A percentile compares a stretch with the other conserved stretches of the same genome.
Evolutionary conservation across 1,140 invertebrate genomes (phyloP).

Genomic region (Campoletis sonorensis): DNA sequence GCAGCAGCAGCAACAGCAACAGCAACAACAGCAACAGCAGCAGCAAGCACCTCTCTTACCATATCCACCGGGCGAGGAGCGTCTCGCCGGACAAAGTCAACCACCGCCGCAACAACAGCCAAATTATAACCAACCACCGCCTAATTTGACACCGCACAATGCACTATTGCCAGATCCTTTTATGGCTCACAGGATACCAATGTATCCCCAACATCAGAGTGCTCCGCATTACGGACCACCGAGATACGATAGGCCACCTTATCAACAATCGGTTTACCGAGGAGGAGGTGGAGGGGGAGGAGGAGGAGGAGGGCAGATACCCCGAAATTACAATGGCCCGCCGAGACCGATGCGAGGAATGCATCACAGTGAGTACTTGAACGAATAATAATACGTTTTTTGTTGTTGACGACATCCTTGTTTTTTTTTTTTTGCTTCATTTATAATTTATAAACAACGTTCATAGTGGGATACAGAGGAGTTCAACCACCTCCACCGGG

Average conservation of each 20-base stretch:
- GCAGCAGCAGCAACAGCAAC: too few relatives aligned
- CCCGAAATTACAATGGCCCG: slow-evolving; percentile 70
- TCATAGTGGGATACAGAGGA: slow-evolving; percentile 70
- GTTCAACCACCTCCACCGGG: slow-evolving; percentile 73
- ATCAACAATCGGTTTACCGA: slow-evolving; percentile 68
- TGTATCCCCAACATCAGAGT: slow-evolving; percentile 73
- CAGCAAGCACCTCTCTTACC: slow-evolving; percentile 69
- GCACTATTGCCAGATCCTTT: slow-evolving; percentile 72
- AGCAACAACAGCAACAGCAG: too few relatives aligned
- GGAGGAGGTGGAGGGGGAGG: too few relatives aligned
- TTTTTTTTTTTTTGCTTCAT: not conserved
- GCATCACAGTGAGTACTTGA: slow-evolving; percentile 72
- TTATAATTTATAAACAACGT: not conserved
- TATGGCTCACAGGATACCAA: slow-evolving; percentile 71
- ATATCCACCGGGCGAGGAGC: slow-evolving; percentile 74
- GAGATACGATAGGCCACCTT: slow-evolving; percentile 70
- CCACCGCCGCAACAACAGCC: slow-evolving; percentile 60
- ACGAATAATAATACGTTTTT: too few relatives aligned
- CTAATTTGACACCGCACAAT: slow-evolving; percentile 68
- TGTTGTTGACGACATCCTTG: too few relatives aligned
- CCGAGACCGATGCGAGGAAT: slow-evolving; percentile 73
- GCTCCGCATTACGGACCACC: slow-evolving; percentile 73
- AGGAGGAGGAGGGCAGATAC: slow-evolving; percentile 69
- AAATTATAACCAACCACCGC: slow-evolving; percentile 71
- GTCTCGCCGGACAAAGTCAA: slow-evolving; percentile 63